Base-by-base conservation (phyloP, 2,888 invertebrate species). In the Nomada ferruginata region DNA sequence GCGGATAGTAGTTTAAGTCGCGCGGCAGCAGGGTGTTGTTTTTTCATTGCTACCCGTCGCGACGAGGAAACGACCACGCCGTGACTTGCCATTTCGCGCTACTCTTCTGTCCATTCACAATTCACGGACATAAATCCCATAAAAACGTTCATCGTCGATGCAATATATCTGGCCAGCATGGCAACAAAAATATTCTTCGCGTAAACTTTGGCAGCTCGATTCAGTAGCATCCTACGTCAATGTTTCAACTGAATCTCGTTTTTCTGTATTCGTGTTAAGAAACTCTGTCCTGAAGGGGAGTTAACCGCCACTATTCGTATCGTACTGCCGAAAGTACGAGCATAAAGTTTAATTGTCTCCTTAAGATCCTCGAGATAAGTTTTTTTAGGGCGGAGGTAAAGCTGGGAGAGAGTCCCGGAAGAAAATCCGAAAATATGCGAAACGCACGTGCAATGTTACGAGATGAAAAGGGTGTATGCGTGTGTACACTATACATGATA, bases 341-440 rank as follows among this genome's bases (percentile, higher is more conserved):
- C 36, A 42, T 15, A 57, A 73, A 76, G 52, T 73, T 73, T 20
- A 63, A 57, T 57, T n/a, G 50, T 15, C 7, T 13, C 13, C 10
- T 23, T 11, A 59, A 36, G 29, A 23, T 36, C 47, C 66, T 13
- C 23, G 11, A 26, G 53, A 4, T 0, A 15, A 15, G 7, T 15
- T 20, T n/a, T 20, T 42, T 52, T 23, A 1, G 10, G 2, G 5
- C 13, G 18, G 3, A 23, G 26, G 1, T 47, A 63, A 42, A 47
- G 29, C 7, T 15, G 4, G 20, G 13, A 2, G 7, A 10, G 20
- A 15, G 23, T 55, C 36, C 15, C 15, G 44, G 5, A 9, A 23
- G 64, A n/a, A 44, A 50, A 18, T 69, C 18, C 3, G 20, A 23
- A 64, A 64, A 44, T 23, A 36, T 3, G 55, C 50, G 65, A 59